These are phyloP conservation scores for Hanleya hanleyi DNA, from an alignment of 2,888 invertebrate genomes.

Conservation along the genomic window DNA sequence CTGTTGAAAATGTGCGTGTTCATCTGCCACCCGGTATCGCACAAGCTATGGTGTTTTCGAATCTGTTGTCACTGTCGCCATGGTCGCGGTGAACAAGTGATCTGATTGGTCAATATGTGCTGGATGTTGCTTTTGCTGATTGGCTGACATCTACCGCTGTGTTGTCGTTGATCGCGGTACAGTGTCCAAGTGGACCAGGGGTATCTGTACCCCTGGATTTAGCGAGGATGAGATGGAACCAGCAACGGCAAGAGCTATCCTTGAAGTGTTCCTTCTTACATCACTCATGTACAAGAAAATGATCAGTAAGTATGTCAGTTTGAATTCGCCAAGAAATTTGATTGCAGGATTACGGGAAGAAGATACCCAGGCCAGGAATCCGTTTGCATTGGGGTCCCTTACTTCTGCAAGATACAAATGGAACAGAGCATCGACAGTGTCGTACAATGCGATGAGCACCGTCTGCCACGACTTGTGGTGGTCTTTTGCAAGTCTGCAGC, in stretches of 20 bases:
- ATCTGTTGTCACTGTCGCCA: too few species aligned
- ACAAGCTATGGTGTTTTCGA: too few species aligned
- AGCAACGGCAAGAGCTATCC: neutral
- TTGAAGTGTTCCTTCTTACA: neutral
- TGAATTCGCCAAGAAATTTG: neutral
- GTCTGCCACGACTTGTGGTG: neutral
- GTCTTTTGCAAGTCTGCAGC: neutral
- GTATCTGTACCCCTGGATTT: too few species aligned
- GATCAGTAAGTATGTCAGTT: neutral
- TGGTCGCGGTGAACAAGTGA: too few species aligned
- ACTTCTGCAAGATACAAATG: neutral
- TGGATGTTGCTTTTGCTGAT: too few species aligned
- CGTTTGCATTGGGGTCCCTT: neutral
- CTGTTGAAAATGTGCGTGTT: too few species aligned
- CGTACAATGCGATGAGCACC: neutral
- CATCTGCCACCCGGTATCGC: too few species aligned
- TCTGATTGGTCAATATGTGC: too few species aligned
- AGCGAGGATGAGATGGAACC: too few species aligned
- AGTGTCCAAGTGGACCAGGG: too few species aligned
- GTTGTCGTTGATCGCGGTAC: too few species aligned
- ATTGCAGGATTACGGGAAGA: neutral
- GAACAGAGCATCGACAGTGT: neutral
- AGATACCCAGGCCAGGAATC: neutral
- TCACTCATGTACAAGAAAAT: neutral
- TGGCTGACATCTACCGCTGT: too few species aligned